These are phyloP conservation scores for Sinonovacula constricta DNA, from an alignment of 1,140 invertebrate species.

Conservation along the genomic window DNA sequence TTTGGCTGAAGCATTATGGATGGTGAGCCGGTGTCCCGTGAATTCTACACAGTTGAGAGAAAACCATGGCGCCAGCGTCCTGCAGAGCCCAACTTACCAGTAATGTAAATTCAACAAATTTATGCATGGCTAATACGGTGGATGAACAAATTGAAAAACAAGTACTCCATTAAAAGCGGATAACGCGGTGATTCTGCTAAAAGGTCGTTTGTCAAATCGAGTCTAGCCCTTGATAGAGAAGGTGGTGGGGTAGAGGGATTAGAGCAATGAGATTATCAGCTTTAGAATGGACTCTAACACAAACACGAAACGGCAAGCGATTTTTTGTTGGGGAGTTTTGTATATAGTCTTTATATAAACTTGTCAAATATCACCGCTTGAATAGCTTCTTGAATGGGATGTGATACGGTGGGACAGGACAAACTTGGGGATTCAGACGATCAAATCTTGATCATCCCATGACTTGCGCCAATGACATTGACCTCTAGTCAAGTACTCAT, in stretches of 20 bases:
- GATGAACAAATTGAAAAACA: constrained; percentile 52
- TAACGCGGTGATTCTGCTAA: constrained; percentile 44
- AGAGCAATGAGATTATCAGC: constrained; percentile 43
- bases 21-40: too few species aligned
- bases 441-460: too few species aligned
- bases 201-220: constrained; percentile 43
- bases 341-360: too few species aligned
- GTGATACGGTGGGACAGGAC: too few species aligned
- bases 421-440: too few species aligned
- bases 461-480: too few species aligned
- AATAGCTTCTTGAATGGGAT: too few species aligned
- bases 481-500: too few species aligned
- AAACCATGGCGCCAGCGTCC: constrained; percentile 39
- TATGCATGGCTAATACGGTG: constrained; percentile 40
- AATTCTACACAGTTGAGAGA: constrained; percentile 29
- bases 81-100: constrained; percentile 17
- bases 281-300: too few species aligned
- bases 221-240: constrained; percentile 36
- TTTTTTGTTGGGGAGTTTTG: too few species aligned
- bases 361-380: too few species aligned
- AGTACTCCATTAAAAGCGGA: constrained; percentile 39
- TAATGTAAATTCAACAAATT: constrained; percentile 35
- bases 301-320: too few species aligned
- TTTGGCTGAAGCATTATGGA: background rate
- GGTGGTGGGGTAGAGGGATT: constrained; percentile 12